Evolutionary conservation across 2,888 invertebrate species (phyloP), one percentile per base, ranked within the genome.

Genomic region (Salticus scenicus): DNA sequence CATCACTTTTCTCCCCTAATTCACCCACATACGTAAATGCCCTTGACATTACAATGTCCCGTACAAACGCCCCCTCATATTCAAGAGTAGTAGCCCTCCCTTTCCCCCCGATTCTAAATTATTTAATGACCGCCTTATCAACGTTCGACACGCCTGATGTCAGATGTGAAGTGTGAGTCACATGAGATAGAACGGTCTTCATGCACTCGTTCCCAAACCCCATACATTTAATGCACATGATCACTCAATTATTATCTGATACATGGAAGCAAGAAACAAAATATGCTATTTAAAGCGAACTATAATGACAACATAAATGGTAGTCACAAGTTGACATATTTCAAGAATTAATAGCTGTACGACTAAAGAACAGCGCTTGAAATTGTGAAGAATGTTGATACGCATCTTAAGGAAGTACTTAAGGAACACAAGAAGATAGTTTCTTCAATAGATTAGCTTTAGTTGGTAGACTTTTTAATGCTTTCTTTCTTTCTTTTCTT

Each of bases 51-150:
- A 24, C 17, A 1, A 10, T 24, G 20, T 5, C 5, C 57, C 24
- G 4, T 5, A 37, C 10, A 57, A 57, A 20, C 57, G 57, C 57
- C 57, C 57, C 57, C 57, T 57, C 57, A 57, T 57, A 57, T 57
- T 57, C 57, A 57, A 57, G 24, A 57, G 57, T 24, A 57, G 12
- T n/a, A 47, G 51, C 63, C 42, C 37, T 24, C n/a, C 30, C 70
- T 33, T 37, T 41, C 41, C 28, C 57, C 37, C 77, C 31, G 63
- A 41, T n/a, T 41, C 78, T 64, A 27, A 63, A 78, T 78, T 78
- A 64, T 71, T 78, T 78, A 78, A 78, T 78, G 64, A 71, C 64
- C 78, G 70, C 78, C 71, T 78, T 69, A 78, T 78, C 78, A 78
- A 12, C 24, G 24, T 57, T 57, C 57, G 57, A 57, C 57, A 57